Evolutionary conservation across 2,113 vertebrate species (phyloP).

Genomic region (Rhadina sibilatrix): DNA sequence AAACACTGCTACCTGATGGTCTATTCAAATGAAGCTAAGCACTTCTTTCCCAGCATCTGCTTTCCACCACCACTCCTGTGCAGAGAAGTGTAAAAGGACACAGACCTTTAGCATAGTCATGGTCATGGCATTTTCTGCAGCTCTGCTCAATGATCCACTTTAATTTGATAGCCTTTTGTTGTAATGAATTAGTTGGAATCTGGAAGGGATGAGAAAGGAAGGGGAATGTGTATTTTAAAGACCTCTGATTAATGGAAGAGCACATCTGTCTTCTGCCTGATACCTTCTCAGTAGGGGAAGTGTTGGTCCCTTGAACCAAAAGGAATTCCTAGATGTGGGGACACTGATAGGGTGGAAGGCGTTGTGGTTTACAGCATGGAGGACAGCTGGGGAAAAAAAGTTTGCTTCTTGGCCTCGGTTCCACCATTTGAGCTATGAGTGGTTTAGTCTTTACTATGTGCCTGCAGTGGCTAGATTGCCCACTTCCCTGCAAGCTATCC

Average conservation of each 20-base stretch:
- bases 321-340: neutral
- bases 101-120: neutral
- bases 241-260: neutral
- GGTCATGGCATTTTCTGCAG: neutral
- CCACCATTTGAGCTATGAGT: neutral
- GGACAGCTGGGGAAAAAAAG: neutral
- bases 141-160: neutral
- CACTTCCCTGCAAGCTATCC: neutral
- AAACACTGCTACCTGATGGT: neutral
- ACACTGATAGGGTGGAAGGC: neutral
- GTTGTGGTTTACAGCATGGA: neutral
- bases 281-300: neutral
- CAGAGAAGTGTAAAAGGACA: neutral
- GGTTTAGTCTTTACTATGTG: neutral
- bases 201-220: neutral
- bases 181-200: neutral
- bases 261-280: neutral
- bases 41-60: neutral
- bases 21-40: neutral
- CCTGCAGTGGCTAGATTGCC: neutral
- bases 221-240: neutral
- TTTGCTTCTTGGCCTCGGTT: neutral
- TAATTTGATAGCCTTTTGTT: neutral
- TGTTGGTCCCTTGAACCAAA: neutral
- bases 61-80: neutral